Evolutionary conservation across 1,140 invertebrate species (phyloP), one percentile per base, ranked within the genome.

Genomic region (Metopolophium dirhodum): DNA sequence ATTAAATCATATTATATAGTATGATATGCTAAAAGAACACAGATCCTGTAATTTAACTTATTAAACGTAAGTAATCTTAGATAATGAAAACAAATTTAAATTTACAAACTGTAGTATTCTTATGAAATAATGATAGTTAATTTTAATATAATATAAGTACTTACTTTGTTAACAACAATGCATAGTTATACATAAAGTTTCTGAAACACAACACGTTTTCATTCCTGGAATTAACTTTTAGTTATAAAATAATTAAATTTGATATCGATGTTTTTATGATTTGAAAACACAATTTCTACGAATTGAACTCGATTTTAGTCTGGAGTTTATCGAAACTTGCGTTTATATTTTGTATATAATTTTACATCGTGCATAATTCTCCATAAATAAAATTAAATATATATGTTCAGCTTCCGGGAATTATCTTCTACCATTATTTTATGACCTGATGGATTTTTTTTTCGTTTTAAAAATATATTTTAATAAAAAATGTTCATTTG

Each of bases 181-280:
- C 30, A 68, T 68, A 68, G 30, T 68, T 68, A n/a, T n/a, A n/a
- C 14, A 18, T 2, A 68, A 68, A 68, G 61, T 68, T 68, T 68
- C 61, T 68, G 61, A 68, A 68, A 68, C n/a, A 68, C 61, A 68
- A 68, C 61, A 68, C 30, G 61, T 4, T 68, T n/a, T 30, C 61
- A 68, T 68, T 68, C 61, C 14, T n/a, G 4, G 30, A 68, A 68
- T 68, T n/a, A n/a, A 68, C 61, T 89, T 54, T 54, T 23, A 89
- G 49, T 89, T 89, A 35, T 89, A 23, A 89, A 54, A n/a, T 89
- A 89, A 37, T 89, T 89, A 35, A 89, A 89, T 89, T 89, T 30
- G 51, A 89, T 89, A 49, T 51, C 20, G n/a, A n/a, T n/a, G 30
- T 89, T 89, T 51, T 89, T 11, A 89, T 89, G 9, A 87, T 87